phyloP scores from a whole-genome alignment of 2,888 invertebrate species.

The Oeneis ivallda region DNA sequence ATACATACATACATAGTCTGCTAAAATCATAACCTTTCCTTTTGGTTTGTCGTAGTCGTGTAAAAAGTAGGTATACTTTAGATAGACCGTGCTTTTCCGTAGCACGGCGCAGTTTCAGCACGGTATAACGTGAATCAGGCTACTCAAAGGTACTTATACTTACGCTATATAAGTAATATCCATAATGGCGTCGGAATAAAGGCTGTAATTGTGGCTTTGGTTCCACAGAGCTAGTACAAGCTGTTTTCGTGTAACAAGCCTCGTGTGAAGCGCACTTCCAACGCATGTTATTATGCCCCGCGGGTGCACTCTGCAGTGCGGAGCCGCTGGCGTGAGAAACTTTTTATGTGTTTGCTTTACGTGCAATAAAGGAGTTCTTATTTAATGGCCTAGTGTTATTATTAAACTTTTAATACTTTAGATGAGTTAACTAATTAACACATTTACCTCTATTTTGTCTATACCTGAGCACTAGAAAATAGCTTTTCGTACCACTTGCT shows the following conservation, averaged over 20 bases:
- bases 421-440: not conserved
- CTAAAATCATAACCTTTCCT: too few relatives aligned
- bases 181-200: not conserved
- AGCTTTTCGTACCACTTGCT: too few relatives aligned
- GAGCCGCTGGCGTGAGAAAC: slow-evolving; percentile 29
- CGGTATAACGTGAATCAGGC: too few relatives aligned
- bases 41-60: too few relatives aligned
- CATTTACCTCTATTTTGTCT: too few relatives aligned
- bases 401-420: not conserved
- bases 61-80: too few relatives aligned
- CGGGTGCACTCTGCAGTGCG: slow-evolving; percentile 16
- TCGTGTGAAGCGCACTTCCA: slow-evolving; percentile 13
- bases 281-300: slow-evolving; percentile 16
- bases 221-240: not conserved
- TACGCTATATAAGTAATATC: too few relatives aligned
- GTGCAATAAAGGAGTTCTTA: slow-evolving; percentile 31
- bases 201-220: slow-evolving; percentile 5
- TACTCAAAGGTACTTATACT: too few relatives aligned
- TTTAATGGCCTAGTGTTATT: slow-evolving; percentile 33
- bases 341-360: slow-evolving; percentile 40
- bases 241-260: slow-evolving; percentile 6
- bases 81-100: too few relatives aligned
- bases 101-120: too few relatives aligned
- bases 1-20: too few relatives aligned
- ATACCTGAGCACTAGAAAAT: too few relatives aligned